These are phyloP conservation scores for Galerucella pusilla DNA, from an alignment of 2,888 invertebrate species.

Conservation along the genomic window DNA sequence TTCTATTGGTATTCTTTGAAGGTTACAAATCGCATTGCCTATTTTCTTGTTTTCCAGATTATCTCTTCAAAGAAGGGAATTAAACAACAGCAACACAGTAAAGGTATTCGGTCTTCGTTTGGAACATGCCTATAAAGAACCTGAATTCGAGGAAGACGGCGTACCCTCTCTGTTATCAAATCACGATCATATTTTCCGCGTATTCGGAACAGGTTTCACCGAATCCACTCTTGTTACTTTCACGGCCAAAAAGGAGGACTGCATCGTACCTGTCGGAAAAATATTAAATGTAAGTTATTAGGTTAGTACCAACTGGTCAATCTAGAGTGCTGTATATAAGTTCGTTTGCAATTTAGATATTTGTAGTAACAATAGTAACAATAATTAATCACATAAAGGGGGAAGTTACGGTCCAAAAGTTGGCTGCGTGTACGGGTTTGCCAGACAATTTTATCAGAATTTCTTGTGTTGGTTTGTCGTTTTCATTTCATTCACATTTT, in stretches of 20 bases:
- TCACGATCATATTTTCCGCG: slow-evolving; percentile 71
- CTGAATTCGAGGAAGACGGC: slow-evolving; percentile 69
- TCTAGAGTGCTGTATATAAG: too few relatives aligned
- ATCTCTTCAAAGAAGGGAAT: slow-evolving; percentile 41
- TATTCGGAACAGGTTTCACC: slow-evolving; percentile 80
- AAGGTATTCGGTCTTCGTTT: slow-evolving; percentile 70
- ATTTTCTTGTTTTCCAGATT: slow-evolving; percentile 26
- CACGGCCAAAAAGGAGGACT: slow-evolving; percentile 72
- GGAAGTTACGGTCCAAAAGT: too few relatives aligned
- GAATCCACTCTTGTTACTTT: slow-evolving; percentile 76
- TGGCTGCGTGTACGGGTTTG: too few relatives aligned
- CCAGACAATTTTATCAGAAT: too few relatives aligned
- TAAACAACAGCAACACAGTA: slow-evolving; percentile 16
- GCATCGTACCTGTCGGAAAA: slow-evolving; percentile 70
- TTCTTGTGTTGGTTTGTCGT: too few relatives aligned
- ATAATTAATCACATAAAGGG: too few relatives aligned
- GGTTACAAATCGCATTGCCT: too few relatives aligned
- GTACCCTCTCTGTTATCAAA: slow-evolving; percentile 77
- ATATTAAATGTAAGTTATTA: slow-evolving; percentile 66
- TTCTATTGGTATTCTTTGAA: too few relatives aligned
- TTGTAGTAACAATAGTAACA: too few relatives aligned
- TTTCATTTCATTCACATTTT: too few relatives aligned
- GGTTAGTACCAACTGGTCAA: neutral
- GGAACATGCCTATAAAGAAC: slow-evolving; percentile 71
- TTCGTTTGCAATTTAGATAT: too few relatives aligned